Evolutionary conservation across 2,797 vertebrate species (phyloP), one percentile per base, ranked within the genome.

Genomic region (Toxotes lorentzi): DNA sequence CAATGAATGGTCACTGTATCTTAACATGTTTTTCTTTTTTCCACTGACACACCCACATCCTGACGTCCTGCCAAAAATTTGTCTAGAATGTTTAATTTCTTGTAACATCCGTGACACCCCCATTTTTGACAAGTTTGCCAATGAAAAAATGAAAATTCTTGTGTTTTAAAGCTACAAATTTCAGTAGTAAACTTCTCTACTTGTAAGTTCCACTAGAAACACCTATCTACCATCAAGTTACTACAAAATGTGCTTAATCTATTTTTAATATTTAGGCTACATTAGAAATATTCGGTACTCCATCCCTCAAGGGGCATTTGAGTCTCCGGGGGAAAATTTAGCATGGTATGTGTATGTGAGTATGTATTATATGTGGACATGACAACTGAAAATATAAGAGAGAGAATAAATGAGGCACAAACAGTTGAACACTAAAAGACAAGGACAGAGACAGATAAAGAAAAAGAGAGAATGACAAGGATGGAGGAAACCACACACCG

Each of bases 401-500:
- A 14, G 38, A 47, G 43, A 60, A 62, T 19, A 34, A 51, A 51
- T 51, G 14, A 58, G 19, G 24, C 13, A 35, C 13, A 59, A 9
- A 50, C 10, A 60, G 54, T 43, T 27, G 45, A 77, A 35, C 12
- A 63, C 3, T 7, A 21, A 41, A 35, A 60, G 14, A 48, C 2
- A 17, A 8, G n/a, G 41, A 67, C n/a, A 32, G 14, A 17, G 16
- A 5, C 10, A n/a, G 43, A 61, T 24, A 34, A 13, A 63, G 34
- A 30, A 21, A 75, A 4, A 70, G 4, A n/a, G 40, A 2, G 4
- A 41, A 10, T 61, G 35, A 58, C 1, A n/a, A 23, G 30, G n/a
- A 73, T 10, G 63, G 74, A 65, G n/a, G 59, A 32, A 58, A 47
- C 1, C 34, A 86, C 89, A 10, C 62, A 99, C 98, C 98, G 97